phyloP scores from a whole-genome alignment of 2,888 invertebrate genomes.

The Platycheirus rosarum region DNA sequence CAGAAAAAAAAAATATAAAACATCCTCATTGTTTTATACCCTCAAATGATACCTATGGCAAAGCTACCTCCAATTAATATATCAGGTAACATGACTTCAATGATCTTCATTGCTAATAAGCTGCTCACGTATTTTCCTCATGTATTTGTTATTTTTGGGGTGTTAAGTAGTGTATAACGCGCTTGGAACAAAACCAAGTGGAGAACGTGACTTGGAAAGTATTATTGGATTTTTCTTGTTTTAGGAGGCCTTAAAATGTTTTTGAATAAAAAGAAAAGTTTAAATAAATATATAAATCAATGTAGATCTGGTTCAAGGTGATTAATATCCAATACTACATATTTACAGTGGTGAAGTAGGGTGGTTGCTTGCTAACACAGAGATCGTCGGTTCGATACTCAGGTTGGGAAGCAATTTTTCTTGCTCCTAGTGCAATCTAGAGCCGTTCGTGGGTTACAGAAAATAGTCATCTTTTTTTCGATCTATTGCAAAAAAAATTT shows the following conservation, averaged over 20 bases:
- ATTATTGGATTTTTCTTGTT: no score
- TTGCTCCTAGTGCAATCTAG: no score
- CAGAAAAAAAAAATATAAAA: not conserved
- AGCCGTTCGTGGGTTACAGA: no score
- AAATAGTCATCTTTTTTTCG: no score
- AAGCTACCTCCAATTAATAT: not conserved
- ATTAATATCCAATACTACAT: no score
- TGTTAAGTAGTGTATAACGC: conserved; percentile 1
- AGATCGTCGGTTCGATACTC: no score
- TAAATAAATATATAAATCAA: not conserved
- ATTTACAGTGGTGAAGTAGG: no score
- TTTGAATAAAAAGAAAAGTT: not conserved
- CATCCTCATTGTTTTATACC: not conserved
- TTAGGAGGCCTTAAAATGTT: not conserved
- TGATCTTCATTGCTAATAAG: conserved; percentile 8
- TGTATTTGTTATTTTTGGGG: conserved; percentile 5
- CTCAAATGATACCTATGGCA: not conserved
- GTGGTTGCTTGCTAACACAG: no score
- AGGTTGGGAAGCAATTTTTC: no score
- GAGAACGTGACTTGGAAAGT: conserved; percentile 7
- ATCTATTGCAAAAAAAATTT: no score
- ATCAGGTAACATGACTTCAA: conserved; percentile 9
- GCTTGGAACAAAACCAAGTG: not conserved
- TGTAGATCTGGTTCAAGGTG: no score
- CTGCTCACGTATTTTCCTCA: conserved; percentile 19